Conservation (phyloP, 2,888 invertebrate species). For the Caenorhabditis sulstoni region DNA sequence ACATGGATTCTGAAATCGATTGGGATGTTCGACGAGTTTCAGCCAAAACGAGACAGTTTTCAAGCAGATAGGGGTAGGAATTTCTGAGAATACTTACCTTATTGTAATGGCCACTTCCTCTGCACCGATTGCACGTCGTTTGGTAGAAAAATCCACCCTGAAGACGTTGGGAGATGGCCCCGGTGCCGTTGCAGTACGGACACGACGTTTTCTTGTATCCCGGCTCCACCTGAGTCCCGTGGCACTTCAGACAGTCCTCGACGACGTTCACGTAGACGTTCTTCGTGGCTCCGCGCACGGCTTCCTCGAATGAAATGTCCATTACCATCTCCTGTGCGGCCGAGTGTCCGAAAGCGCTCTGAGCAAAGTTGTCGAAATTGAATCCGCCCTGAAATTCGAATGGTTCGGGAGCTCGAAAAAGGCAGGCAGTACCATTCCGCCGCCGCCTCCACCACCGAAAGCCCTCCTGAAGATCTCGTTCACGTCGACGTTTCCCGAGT, state of each 20-base stretch:
- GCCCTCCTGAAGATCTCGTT: slow-evolving; percentile 91
- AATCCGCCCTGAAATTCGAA: slow-evolving; percentile 84
- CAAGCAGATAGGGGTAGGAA: no score
- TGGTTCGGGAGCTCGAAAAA: no score
- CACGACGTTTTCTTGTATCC: slow-evolving; percentile 92
- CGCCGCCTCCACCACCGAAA: slow-evolving; percentile 67
- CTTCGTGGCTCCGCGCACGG: slow-evolving; percentile 95
- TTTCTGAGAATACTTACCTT: no score
- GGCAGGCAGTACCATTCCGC: no score
- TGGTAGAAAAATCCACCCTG: slow-evolving; percentile 83
- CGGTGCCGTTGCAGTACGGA: slow-evolving; percentile 94
- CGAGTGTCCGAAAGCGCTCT: slow-evolving; percentile 72
- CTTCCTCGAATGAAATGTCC: slow-evolving; percentile 90
- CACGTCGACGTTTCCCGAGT: slow-evolving; percentile 92
- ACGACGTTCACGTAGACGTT: slow-evolving; percentile 92
- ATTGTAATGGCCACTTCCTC: slow-evolving; percentile 90
- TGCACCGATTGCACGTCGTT: slow-evolving; percentile 86
- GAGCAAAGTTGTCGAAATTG: slow-evolving; percentile 75
- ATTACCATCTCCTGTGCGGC: slow-evolving; percentile 83
- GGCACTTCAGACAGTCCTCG: slow-evolving; percentile 92
- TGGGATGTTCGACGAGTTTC: no score
- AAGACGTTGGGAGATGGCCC: slow-evolving; percentile 86
- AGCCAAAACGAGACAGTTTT: no score
- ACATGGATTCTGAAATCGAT: slow-evolving; percentile 72
- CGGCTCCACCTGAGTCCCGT: slow-evolving; percentile 89